phyloP scores from a whole-genome alignment of 2,113 vertebrate genomes.

The Pelecanus crispus region DNA sequence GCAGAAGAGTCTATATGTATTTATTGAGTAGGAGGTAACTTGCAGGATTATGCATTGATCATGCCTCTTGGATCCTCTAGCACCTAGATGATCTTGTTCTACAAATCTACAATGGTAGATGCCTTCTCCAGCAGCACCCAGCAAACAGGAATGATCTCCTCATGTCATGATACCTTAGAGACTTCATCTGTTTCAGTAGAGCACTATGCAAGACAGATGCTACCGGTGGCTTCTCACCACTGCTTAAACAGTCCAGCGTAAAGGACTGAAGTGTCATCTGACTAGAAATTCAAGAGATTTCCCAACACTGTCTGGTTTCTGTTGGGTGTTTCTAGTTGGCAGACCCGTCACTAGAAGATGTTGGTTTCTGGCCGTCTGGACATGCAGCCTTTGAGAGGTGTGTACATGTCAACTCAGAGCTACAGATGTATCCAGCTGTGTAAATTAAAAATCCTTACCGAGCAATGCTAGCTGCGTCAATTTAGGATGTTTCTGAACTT shows the following conservation, averaged over 20 bases:
- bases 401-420: not conserved
- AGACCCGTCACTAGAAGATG: not conserved
- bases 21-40: not conserved
- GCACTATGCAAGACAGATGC: not conserved
- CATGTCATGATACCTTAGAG: fast-evolving
- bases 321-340: not conserved
- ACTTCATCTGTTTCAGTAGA: not conserved
- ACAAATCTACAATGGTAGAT: too few relatives aligned
- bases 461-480: not conserved
- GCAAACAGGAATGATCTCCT: not conserved
- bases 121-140: not conserved
- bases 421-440: not conserved
- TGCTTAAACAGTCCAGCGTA: not conserved
- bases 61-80: fast-evolving
- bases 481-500: not conserved
- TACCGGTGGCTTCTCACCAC: not conserved
- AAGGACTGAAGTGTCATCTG: not conserved
- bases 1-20: fast-evolving
- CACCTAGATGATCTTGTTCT: not conserved
- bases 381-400: not conserved
- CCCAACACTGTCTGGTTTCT: not conserved
- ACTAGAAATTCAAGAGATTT: not conserved
- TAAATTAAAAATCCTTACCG: not conserved
- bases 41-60: not conserved
- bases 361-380: not conserved